phyloP scores from a whole-genome alignment of 1,140 invertebrate genomes.

The Macrobrachium rosenbergii region DNA sequence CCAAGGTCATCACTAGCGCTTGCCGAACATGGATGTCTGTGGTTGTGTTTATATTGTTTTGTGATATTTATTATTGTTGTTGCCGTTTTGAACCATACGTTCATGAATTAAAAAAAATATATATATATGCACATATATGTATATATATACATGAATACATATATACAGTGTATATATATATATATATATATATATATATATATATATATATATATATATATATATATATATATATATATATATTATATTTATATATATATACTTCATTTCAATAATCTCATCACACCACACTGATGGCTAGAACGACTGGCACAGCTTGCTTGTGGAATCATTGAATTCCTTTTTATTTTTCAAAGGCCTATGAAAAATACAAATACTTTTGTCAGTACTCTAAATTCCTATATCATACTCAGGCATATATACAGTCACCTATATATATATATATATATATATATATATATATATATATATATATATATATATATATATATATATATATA shows the following conservation, averaged over 20 bases:
- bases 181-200: constrained; percentile 29
- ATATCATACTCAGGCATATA: constrained; percentile 5
- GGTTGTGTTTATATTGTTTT: neutral
- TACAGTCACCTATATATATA: too few species aligned
- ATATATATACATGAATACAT: constrained; percentile 36
- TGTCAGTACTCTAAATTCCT: too few species aligned
- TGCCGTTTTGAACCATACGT: neutral
- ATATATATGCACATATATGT: constrained; percentile 38
- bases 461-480: constrained; percentile 40
- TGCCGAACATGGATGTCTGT: neutral
- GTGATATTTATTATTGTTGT: neutral
- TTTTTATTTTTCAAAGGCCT: too few species aligned
- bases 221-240: constrained; percentile 25
- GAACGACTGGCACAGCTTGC: too few species aligned
- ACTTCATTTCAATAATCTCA: too few species aligned
- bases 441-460: constrained; percentile 47
- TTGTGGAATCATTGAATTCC: too few species aligned
- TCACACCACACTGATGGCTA: too few species aligned
- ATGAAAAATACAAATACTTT: too few species aligned
- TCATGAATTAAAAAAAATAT: neutral
- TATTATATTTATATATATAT: too few species aligned
- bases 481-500: constrained; percentile 31
- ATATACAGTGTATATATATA: constrained; percentile 19
- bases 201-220: constrained; percentile 25
- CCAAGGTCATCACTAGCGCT: too few species aligned